Base-by-base conservation (phyloP, 2,888 invertebrate genomes). In the Cotesia congregata region DNA sequence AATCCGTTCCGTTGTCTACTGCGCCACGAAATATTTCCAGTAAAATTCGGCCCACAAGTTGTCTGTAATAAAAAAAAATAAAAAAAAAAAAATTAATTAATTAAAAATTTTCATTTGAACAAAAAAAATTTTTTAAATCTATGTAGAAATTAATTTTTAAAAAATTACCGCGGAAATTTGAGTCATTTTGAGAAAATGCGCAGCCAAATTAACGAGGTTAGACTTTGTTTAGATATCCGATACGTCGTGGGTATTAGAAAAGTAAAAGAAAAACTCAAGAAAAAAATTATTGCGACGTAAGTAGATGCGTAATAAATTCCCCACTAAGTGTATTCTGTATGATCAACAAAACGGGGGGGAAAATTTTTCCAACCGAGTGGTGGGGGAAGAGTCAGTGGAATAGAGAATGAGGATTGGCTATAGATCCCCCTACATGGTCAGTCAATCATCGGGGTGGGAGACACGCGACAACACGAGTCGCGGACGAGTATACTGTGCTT, bases 11-110 rank as follows among this genome's bases (percentile, higher is more conserved):
- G 64, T 80, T 83, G 70, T 85, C 84, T 65, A 84, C 83, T 30
- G 91, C 91, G 60, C 88, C 89, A 78, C 90, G 90, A 82, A 92
- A 91, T 74, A 93, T 90, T 79, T 93, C 92, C 85, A 92, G 87
- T 76, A 93, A 88, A 78, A 92, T 90, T 78, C 91, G 89, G 1
- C 92, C 92, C 75, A 92, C 92, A 90, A 91, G 90, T 88, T 92
- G 92, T 82, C 94, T 94, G 90, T 50, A 92, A 91, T 79, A 83
- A 64, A 41, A 12, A 50, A 50, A 50, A 67, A 50, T 71, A 61
- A 71, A 61, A 50, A 67, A 50, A 74, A 61, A 71, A 61, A 78
- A 68, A 60, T 59, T 1, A 64, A 70, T 5, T 9, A 67, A 77
- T 59, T 20, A 30, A 38, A 39, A 17, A 67, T 73, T 50, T 60